Percentiles rank a stretch among this genome's conserved stretches.
phyloP scores from a whole-genome alignment of 2,888 invertebrate species.

The Mamestra brassicae region DNA sequence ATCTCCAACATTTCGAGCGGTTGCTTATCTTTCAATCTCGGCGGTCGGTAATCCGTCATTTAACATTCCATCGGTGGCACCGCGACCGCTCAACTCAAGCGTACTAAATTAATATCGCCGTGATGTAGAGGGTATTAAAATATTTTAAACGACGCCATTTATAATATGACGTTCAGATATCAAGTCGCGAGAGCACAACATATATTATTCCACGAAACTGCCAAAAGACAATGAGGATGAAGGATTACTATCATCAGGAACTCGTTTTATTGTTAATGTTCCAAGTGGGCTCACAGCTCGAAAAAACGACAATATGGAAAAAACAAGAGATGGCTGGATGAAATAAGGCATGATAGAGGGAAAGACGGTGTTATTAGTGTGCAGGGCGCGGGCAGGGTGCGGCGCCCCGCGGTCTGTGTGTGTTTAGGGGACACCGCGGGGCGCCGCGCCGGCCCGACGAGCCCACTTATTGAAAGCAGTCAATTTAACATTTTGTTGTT shows the following conservation, averaged over 20 bases:
- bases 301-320: constrained; percentile 85
- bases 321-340: constrained; percentile 86
- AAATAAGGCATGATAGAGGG: constrained; percentile 89
- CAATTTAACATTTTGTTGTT: constrained; percentile 88
- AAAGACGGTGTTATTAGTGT: constrained; percentile 89
- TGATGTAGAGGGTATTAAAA: constrained; percentile 90
- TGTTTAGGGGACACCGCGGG: constrained; percentile 86
- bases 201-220: constrained; percentile 90
- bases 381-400: constrained; percentile 81
- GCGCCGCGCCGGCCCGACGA: constrained; percentile 73
- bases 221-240: constrained; percentile 91
- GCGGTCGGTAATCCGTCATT: constrained; percentile 89
- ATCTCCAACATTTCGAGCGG: constrained; percentile 80
- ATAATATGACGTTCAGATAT: constrained; percentile 89
- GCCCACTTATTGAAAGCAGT: constrained; percentile 87
- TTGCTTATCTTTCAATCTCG: constrained; percentile 88
- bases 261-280: constrained; percentile 89
- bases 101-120: constrained; percentile 90
- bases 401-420: constrained; percentile 90
- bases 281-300: constrained; percentile 77
- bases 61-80: constrained; percentile 89
- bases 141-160: constrained; percentile 91
- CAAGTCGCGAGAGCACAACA: constrained; percentile 88
- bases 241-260: constrained; percentile 90
- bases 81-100: constrained; percentile 87